Conservation (phyloP, 2,113 vertebrate genomes). For the Ceyx melanurus region DNA sequence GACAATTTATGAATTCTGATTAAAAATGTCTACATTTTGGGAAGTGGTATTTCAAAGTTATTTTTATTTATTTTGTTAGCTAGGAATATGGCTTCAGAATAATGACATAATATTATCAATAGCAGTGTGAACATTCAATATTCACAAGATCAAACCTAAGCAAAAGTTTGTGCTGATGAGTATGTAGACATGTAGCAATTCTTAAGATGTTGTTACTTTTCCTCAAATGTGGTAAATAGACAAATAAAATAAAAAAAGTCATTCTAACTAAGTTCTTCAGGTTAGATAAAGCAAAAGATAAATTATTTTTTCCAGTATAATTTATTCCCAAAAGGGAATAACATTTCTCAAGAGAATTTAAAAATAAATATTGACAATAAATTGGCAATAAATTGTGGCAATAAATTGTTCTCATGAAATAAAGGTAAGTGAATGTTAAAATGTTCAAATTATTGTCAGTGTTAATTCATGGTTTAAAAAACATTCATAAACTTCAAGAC, state of each 20-base stretch:
- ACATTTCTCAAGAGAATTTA: neutral
- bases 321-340: neutral
- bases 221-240: neutral
- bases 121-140: neutral
- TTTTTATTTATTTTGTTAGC: neutral
- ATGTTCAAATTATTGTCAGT: neutral
- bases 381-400: neutral
- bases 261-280: neutral
- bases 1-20: neutral
- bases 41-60: neutral
- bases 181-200: neutral
- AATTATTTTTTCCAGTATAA: neutral
- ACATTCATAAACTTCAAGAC: neutral
- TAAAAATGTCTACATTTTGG: neutral
- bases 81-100: neutral
- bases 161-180: neutral
- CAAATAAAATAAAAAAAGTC: neutral
- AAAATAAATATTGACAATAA: neutral
- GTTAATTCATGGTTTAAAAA: neutral
- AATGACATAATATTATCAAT: neutral
- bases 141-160: neutral
- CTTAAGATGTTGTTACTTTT: neutral
- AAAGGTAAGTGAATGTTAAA: neutral
- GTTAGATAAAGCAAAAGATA: neutral
- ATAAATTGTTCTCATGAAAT: neutral